A percentile compares a stretch with the other conserved stretches of the same genome.
Conservation (phyloP, 2,113 vertebrate genomes). For the Hemiscyllium ocellatum region DNA sequence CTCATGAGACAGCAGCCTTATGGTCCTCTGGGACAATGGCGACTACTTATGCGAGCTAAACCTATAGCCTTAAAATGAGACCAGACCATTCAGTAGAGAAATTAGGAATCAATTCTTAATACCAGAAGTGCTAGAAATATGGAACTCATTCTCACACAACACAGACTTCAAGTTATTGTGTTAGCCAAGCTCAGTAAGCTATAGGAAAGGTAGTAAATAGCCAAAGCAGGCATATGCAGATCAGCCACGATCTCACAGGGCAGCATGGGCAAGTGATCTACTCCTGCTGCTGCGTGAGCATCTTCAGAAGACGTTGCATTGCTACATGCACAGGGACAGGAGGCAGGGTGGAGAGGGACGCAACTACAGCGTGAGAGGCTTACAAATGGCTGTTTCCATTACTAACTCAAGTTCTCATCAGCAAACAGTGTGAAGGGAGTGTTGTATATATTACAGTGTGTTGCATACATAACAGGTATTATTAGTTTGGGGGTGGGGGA, state of each 20-base stretch:
- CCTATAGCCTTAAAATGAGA: background rate
- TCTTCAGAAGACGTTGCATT: background rate
- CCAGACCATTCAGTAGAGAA: background rate
- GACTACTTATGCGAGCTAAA: background rate
- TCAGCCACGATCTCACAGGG: background rate
- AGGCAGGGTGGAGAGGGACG: background rate
- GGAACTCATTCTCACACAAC: background rate
- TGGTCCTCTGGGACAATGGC: too few species aligned
- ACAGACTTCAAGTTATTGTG: background rate
- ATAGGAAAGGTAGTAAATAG: background rate
- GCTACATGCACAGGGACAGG: background rate
- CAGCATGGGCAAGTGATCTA: background rate
- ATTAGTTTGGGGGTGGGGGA: background rate
- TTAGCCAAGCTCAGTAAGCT: background rate
- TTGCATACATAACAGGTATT: background rate
- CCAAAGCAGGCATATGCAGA: background rate
- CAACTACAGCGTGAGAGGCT: background rate
- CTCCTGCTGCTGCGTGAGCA: background rate
- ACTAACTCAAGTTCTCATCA: too few species aligned
- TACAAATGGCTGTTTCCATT: background rate
- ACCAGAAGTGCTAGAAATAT: background rate
- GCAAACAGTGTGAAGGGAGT: background rate
- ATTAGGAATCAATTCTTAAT: background rate
- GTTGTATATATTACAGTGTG: background rate
- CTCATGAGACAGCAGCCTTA: too few species aligned